Evolutionary conservation across 2,888 invertebrate genomes (phyloP).

Genomic region (Linnaemya vulpina): DNA sequence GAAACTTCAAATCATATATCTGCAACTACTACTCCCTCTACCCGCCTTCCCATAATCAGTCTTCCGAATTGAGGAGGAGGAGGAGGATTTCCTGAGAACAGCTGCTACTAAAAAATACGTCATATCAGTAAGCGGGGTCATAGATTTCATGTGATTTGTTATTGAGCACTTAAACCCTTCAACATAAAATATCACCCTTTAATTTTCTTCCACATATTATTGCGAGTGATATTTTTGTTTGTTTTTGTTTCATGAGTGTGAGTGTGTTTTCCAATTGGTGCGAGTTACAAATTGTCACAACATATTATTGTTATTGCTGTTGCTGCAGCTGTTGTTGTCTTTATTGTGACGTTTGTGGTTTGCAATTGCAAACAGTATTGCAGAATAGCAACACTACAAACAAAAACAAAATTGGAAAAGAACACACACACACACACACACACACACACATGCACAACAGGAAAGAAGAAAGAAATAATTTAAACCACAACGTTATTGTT

Average conservation of each 20-base stretch:
- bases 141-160: too few relatives aligned
- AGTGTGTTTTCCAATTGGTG: not conserved
- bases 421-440: not conserved
- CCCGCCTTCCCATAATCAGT: too few relatives aligned
- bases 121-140: too few relatives aligned
- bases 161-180: too few relatives aligned
- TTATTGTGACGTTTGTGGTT: constrained; percentile 53
- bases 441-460: not conserved
- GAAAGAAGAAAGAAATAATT: not conserved
- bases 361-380: constrained; percentile 41
- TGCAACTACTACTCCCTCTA: too few relatives aligned
- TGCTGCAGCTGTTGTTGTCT: constrained; percentile 45
- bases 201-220: not conserved
- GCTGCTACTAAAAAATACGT: too few relatives aligned
- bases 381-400: constrained; percentile 23
- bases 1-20: too few relatives aligned
- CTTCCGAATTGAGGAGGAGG: too few relatives aligned
- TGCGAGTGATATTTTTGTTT: not conserved
- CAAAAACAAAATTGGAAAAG: constrained; percentile 23
- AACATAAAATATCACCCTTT: not conserved
- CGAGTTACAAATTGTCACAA: constrained; percentile 46
- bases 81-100: too few relatives aligned
- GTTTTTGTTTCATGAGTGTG: too few relatives aligned
- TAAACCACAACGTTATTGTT: constrained; percentile 43
- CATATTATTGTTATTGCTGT: constrained; percentile 36